Evolutionary conservation across 2,888 invertebrate species (phyloP).

Genomic region (Diarsia dahlii): DNA sequence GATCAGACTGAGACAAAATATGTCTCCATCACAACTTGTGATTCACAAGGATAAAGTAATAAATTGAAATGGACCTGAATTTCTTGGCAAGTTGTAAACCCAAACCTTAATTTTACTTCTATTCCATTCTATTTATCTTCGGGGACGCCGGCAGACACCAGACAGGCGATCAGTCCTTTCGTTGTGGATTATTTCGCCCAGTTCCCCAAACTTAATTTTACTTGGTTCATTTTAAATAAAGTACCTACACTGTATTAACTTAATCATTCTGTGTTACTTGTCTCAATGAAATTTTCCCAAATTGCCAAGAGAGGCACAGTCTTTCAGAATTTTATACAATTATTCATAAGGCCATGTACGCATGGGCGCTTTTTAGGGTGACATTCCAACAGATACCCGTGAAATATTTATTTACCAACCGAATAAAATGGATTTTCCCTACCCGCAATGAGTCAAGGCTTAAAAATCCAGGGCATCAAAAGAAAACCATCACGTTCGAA

Average conservation of each 20-base stretch:
- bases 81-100: slow-evolving; percentile 13
- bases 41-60: slow-evolving; percentile 3
- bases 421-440: neutral
- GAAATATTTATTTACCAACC: neutral
- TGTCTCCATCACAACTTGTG: slow-evolving; percentile 16
- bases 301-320: slow-evolving; percentile 53
- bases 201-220: slow-evolving; percentile 5
- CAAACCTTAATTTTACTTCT: slow-evolving; percentile 10
- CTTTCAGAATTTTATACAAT: slow-evolving; percentile 48
- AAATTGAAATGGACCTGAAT: slow-evolving; percentile 16
- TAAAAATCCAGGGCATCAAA: neutral
- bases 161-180: no score
- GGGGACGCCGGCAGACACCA: no score
- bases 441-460: no score
- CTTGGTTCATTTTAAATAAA: slow-evolving; percentile 20
- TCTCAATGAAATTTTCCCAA: slow-evolving; percentile 37
- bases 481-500: neutral
- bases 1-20: slow-evolving; percentile 12
- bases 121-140: no score
- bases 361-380: neutral
- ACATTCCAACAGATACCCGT: neutral
- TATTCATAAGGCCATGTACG: neutral
- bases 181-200: no score
- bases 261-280: slow-evolving; percentile 20
- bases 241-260: slow-evolving; percentile 24